Base-by-base conservation (phyloP, 2,888 invertebrate genomes). In the Margaritifera margaritifera region DNA sequence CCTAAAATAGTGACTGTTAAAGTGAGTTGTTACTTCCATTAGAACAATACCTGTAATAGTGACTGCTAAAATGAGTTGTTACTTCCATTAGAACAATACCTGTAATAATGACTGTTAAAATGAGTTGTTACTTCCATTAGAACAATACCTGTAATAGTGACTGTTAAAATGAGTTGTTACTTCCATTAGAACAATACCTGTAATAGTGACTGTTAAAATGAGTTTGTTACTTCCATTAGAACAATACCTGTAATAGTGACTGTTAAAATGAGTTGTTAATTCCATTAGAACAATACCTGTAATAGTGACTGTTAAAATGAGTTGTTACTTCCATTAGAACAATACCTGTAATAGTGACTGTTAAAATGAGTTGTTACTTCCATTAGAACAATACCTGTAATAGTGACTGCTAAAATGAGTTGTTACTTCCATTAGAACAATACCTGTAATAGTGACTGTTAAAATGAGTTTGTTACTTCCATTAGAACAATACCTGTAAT, bases 1-100 rank as follows among this genome's bases (percentile, higher is more conserved):
- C 69, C 64, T 56, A 68, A 19, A 19, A 74, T 65, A 4, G 74
- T 74, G 20, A 74, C 62, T n/a, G 74, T 74, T 1, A 74, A 66
- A 0, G n/a, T n/a, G n/a, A n/a, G n/a, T n/a, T n/a, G n/a, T n/a
- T n/a, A n/a, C n/a, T n/a, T n/a, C n/a, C 42, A 15, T 42, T 11
- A 42, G 15, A 15, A 42, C 11, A 22, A 2, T 61, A 70, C 69
- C 64, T 56, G 71, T 22, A 19, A 74, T 65, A 4, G 74, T 74
- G 20, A 74, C 62, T n/a, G 74, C 71, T 1, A 74, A 66, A 0
- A 63, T 31, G n/a, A n/a, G n/a, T n/a, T n/a, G n/a, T n/a, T n/a
- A n/a, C n/a, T n/a, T n/a, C n/a, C 42, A 15, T 42, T 11, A 42
- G 15, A 15, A 42, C 11, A 22, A 2, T 61, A 70, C 69, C 64